Base-by-base conservation (phyloP, 2,797 vertebrate genomes). In the Platalea minor region DNA sequence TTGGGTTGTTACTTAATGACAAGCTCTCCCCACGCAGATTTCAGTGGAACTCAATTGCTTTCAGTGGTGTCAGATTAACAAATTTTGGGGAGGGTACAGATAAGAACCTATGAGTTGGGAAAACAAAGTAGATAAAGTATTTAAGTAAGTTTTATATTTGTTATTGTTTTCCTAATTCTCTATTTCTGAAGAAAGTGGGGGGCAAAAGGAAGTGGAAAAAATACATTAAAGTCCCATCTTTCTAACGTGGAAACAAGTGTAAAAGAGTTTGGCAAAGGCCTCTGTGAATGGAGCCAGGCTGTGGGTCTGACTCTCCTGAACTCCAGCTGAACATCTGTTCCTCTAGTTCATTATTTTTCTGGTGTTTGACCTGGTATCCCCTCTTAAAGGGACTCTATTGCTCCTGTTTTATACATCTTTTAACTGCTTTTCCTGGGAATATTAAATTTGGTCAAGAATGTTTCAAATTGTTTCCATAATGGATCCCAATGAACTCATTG, bases 11-110 rank as follows among this genome's bases (percentile, higher is more conserved):
- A 35, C 24, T 75, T 88, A 65, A 10, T 16, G 7, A 20, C 18
- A 61, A 3, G 5, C n/a, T 85, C 25, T 56, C 13, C 37, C 9
- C 7, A 18, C 1, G 1, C 0, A 63, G 24, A 50, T 4, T 46
- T 79, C 13, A 23, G 3, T 2, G 43, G 67, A 67, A 72, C 10
- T 83, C 43, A 15, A 35, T 7, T 78, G 16, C 20, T 63, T 75
- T 83, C 57, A 41, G 4, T 29, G 14, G 9, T 81, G 56, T 67
- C 15, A 54, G 24, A 63, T 37, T 60, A 39, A 39, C 1, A 3
- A 31, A 54, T 70, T 67, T 48, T 45, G 11, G 4, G 13, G 6
- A 82, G 10, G 23, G 6, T 48, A 45, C 35, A 28, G 17, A 48
- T 7, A 43, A 73, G 37, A 35, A 43, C 3, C 5, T 68, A 17